These are phyloP conservation scores for Mormyrus iriodes DNA, from an alignment of 2,113 vertebrate species.

Conservation along the genomic window DNA sequence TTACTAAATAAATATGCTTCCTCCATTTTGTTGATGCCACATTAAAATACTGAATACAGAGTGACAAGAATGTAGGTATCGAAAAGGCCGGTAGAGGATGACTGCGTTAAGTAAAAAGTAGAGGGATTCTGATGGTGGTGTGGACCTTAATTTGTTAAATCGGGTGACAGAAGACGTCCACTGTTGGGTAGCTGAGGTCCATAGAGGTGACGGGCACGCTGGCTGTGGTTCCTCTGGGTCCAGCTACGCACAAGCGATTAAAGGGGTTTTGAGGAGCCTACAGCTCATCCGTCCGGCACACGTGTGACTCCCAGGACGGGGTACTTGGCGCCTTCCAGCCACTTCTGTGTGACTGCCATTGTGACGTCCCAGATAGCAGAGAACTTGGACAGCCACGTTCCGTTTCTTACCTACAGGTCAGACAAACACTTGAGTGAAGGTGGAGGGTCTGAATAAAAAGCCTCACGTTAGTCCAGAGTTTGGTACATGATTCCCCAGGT, in stretches of 20 bases:
- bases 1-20: background rate
- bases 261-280: background rate
- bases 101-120: background rate
- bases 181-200: background rate
- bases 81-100: too few species aligned
- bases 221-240: background rate
- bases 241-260: background rate
- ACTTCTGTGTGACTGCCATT: background rate
- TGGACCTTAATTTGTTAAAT: background rate
- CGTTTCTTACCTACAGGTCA: background rate
- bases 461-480: background rate
- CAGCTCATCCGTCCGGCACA: background rate
- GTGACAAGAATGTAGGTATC: background rate
- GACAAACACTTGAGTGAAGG: background rate
- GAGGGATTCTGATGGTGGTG: background rate
- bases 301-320: background rate
- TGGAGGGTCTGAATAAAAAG: background rate
- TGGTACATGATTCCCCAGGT: background rate
- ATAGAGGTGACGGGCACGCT: background rate
- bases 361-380: background rate
- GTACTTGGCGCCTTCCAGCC: background rate
- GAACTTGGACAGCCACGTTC: background rate
- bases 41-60: background rate
- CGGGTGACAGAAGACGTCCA: background rate
- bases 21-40: background rate